These are phyloP conservation scores for Holcopasites calliopsidis DNA, from an alignment of 1,140 invertebrate species.

Conservation along the genomic window DNA sequence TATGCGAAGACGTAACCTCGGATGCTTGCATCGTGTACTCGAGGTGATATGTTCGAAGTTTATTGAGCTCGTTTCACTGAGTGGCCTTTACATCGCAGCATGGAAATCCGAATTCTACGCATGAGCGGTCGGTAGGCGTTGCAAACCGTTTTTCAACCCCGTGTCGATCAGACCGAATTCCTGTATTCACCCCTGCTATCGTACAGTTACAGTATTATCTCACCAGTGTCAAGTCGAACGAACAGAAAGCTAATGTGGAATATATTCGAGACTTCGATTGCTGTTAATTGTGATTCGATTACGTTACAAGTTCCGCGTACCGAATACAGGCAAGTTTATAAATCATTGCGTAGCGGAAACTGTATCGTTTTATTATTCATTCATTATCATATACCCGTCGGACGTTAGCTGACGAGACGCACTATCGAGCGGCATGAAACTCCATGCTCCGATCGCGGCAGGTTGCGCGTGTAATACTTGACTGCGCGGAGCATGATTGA, in stretches of 20 bases:
- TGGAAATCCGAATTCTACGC: neutral
- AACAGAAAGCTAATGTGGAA: neutral
- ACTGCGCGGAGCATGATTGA: neutral
- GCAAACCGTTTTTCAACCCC: neutral
- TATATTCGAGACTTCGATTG: neutral
- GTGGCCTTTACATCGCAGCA: neutral
- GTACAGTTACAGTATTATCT: no score
- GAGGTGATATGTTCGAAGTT: neutral
- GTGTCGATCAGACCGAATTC: neutral
- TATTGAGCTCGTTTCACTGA: neutral
- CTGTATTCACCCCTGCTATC: neutral
- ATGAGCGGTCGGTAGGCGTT: neutral
- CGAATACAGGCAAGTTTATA: no score
- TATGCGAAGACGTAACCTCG: no score
- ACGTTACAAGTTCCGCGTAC: no score
- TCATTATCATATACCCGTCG: neutral
- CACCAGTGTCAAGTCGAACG: neutral
- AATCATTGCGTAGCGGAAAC: no score
- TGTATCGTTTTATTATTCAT: no score
- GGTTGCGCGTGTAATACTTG: neutral
- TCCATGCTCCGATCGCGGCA: neutral
- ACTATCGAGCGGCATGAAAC: neutral
- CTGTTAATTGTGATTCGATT: no score
- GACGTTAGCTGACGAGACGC: neutral
- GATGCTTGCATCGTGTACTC: neutral